Evolutionary conservation across 2,888 invertebrate genomes (phyloP).

Genomic region (Macrophya alboannulata): DNA sequence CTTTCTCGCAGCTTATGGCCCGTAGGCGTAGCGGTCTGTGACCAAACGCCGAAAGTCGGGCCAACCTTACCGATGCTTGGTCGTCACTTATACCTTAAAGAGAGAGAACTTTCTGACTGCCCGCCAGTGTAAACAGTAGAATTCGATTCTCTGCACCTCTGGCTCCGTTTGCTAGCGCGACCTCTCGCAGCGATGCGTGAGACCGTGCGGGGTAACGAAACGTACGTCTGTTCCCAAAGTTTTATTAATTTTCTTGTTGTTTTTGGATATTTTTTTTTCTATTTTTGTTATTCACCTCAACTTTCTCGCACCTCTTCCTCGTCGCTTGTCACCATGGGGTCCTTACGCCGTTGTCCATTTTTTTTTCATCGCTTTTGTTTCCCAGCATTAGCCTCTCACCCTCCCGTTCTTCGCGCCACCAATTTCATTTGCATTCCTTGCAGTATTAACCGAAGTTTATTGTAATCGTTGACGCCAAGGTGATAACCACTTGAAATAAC

Average conservation of each 20-base stretch:
- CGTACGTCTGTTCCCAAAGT: not conserved
- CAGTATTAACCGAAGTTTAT: slow-evolving; percentile 51
- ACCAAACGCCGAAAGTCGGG: slow-evolving; percentile 60
- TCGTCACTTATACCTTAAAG: slow-evolving; percentile 57
- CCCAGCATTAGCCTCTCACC: not conserved
- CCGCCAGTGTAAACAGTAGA: slow-evolving; percentile 53
- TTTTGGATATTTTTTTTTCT: not conserved
- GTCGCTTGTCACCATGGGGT: slow-evolving; percentile 14
- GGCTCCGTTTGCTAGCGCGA: slow-evolving; percentile 31
- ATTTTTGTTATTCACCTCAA: not conserved
- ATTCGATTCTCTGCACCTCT: slow-evolving; percentile 52
- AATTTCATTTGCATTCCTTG: slow-evolving; percentile 43
- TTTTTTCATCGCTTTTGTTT: slow-evolving; percentile 29
- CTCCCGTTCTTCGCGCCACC: not conserved
- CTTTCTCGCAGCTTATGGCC: slow-evolving; percentile 59
- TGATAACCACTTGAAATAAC: slow-evolving; percentile 48
- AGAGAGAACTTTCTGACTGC: slow-evolving; percentile 50
- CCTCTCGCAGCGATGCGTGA: slow-evolving; percentile 37
- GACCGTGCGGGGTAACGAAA: slow-evolving; percentile 24
- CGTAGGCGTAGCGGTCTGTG: slow-evolving; percentile 60
- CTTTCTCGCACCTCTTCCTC: slow-evolving; percentile 40
- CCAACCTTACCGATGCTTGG: slow-evolving; percentile 54
- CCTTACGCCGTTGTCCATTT: slow-evolving; percentile 14
- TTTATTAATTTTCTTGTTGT: not conserved
- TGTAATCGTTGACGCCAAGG: slow-evolving; percentile 33